phyloP scores from a whole-genome alignment of 2,797 vertebrate genomes.

The Cryptoblepharus egeriae region DNA sequence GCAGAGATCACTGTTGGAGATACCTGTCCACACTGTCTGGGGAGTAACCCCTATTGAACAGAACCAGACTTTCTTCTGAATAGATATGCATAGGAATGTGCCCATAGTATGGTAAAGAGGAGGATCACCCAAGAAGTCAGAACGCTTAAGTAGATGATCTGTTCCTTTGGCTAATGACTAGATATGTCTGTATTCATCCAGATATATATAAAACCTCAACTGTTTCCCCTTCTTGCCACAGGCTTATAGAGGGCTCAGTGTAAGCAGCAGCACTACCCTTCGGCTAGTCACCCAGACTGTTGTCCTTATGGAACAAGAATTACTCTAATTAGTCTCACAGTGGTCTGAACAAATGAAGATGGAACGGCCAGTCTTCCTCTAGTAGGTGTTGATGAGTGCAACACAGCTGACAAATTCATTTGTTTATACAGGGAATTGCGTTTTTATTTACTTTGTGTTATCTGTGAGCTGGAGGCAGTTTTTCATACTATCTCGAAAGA shows the following conservation, averaged over 20 bases:
- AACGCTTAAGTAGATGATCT: not conserved
- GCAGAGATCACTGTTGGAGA: not conserved
- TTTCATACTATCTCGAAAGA: not conserved
- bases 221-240: not conserved
- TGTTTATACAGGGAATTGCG: not conserved
- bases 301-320: not conserved
- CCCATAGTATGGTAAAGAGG: too few species aligned
- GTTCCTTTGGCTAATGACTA: not conserved
- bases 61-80: too few species aligned
- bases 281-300: not conserved
- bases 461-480: not conserved
- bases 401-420: not conserved
- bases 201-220: not conserved
- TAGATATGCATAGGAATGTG: too few species aligned
- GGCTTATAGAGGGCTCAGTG: not conserved
- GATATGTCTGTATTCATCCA: not conserved
- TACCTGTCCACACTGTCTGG: too few species aligned
- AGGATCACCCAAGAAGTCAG: not conserved
- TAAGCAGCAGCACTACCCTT: not conserved
- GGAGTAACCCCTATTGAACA: too few species aligned
- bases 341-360: constrained; percentile 9
- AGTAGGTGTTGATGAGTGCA: not conserved
- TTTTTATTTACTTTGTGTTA: not conserved
- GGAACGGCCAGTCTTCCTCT: not conserved
- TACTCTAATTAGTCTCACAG: not conserved